Conservation (phyloP, 2,113 vertebrate genomes). For the Machaerirhynchus nigripectus region DNA sequence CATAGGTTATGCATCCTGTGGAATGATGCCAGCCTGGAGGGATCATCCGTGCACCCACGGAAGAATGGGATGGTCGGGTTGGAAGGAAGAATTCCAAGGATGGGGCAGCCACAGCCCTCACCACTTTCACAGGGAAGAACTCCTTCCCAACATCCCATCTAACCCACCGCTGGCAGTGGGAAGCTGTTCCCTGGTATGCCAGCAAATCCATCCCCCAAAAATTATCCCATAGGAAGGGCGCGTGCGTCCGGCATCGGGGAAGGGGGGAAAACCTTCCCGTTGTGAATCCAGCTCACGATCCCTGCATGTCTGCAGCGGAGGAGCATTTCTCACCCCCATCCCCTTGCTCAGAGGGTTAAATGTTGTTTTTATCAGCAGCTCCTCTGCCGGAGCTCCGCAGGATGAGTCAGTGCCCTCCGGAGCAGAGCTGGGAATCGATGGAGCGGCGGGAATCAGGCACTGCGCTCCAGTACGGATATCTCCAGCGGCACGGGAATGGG, state of each 20-base stretch:
- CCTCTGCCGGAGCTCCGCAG: not conserved
- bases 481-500: not conserved
- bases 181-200: not conserved
- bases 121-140: not conserved
- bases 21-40: fast-evolving
- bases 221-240: fast-evolving
- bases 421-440: slow-evolving; percentile 14
- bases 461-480: not conserved
- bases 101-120: not conserved
- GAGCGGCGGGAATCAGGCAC: not conserved
- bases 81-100: not conserved
- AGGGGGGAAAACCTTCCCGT: not conserved
- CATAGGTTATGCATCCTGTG: fast-evolving
- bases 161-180: not conserved
- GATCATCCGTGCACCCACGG: no score
- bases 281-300: not conserved
- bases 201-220: not conserved
- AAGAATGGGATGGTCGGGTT: not conserved
- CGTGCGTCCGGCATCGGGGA: fast-evolving
- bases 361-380: slow-evolving; percentile 27
- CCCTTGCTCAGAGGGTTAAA: not conserved
- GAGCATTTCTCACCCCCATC: not conserved
- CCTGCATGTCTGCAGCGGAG: not conserved
- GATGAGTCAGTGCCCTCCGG: slow-evolving; percentile 54
- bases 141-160: not conserved